phyloP scores from a whole-genome alignment of 2,888 invertebrate genomes.

The Tipula helvola region DNA sequence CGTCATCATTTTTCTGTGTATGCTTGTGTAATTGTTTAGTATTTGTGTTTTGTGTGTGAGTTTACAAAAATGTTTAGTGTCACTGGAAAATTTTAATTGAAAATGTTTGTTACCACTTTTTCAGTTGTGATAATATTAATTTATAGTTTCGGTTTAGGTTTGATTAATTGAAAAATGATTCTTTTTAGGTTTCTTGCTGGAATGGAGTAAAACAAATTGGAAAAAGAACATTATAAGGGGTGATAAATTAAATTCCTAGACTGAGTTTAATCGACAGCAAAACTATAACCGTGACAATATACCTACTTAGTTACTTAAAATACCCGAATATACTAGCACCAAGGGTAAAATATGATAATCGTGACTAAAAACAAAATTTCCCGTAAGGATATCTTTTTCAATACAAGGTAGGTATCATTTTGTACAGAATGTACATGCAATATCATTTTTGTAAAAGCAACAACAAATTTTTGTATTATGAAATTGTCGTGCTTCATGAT shows the following conservation, averaged over 20 bases:
- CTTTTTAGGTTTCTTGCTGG: background rate
- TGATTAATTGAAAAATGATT: background rate
- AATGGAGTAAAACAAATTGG: background rate
- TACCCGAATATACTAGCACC: background rate
- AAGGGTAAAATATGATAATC: background rate
- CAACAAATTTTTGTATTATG: background rate
- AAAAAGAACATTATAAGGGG: background rate
- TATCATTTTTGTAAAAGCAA: background rate
- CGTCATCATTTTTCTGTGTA: background rate
- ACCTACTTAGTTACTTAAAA: background rate
- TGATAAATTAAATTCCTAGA: background rate
- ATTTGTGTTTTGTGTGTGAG: background rate
- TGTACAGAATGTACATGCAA: background rate
- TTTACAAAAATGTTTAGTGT: background rate
- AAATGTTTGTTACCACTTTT: background rate
- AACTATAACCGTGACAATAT: background rate
- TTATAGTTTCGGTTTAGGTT: background rate
- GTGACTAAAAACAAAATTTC: background rate
- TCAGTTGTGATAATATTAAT: background rate
- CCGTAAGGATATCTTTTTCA: background rate
- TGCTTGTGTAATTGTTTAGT: background rate
- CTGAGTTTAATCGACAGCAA: background rate
- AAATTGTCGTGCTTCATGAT: background rate
- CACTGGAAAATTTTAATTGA: background rate
- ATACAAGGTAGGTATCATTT: background rate